These are phyloP conservation scores for Raja brachyura DNA, from an alignment of 2,113 vertebrate genomes.

Conservation along the genomic window DNA sequence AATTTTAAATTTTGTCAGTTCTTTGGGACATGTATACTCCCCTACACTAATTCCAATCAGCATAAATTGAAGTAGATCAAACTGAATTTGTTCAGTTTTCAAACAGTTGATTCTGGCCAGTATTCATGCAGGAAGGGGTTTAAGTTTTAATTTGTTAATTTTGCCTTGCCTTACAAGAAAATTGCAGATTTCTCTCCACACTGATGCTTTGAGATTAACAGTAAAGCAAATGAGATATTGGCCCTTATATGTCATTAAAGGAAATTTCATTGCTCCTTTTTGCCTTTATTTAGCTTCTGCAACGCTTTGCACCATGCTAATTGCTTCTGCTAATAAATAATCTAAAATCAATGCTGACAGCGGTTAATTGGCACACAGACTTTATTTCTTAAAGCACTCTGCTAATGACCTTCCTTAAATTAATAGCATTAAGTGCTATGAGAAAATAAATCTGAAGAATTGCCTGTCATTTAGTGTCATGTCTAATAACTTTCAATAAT, in stretches of 20 bases:
- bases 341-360: constrained; percentile 83
- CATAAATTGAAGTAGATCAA: constrained; percentile 34
- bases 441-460: constrained; percentile 99
- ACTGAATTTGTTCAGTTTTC: constrained; percentile 30
- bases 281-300: constrained; percentile 64
- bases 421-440: constrained; percentile 89
- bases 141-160: constrained; percentile 37
- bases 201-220: constrained; percentile 35
- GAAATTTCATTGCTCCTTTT: constrained; percentile 61
- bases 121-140: constrained; percentile 11
- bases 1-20: constrained; percentile 34
- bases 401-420: constrained; percentile 94
- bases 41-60: constrained; percentile 33
- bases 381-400: constrained; percentile 87
- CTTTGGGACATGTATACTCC: constrained; percentile 32
- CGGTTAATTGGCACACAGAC: constrained; percentile 83
- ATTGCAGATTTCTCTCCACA: constrained; percentile 39
- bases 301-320: constrained; percentile 68
- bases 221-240: constrained; percentile 46
- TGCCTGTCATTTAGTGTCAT: constrained; percentile 98
- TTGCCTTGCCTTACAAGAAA: constrained; percentile 38
- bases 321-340: constrained; percentile 84
- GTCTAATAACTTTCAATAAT: constrained; percentile 99
- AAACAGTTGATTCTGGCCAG: constrained; percentile 21
- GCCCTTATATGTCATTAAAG: constrained; percentile 58